Evolutionary conservation across 2,113 vertebrate genomes (phyloP), one percentile per base, ranked within the genome.

Genomic region (Cygnus atratus): DNA sequence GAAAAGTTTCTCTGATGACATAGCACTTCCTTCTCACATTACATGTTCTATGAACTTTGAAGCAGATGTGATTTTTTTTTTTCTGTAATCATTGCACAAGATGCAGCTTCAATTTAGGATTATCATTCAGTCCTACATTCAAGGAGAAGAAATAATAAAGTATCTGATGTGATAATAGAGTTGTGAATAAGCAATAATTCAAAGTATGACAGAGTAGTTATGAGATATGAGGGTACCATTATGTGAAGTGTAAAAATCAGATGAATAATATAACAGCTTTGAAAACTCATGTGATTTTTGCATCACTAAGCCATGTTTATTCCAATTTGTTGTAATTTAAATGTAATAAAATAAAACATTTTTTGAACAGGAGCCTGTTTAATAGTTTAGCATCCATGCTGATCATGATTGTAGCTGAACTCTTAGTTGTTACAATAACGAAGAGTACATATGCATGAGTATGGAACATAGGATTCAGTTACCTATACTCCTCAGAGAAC

Each of bases 111-210:
- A 52, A 55, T 84, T 91, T 78, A 3, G 1, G 28, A 5, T 74
- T 89, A 80, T 88, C 72, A 61, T 75, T 52, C 46, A 20, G 35
- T 50, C 73, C 29, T 81, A 67, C 63, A 88, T 92, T 90, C 68
- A 72, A 87, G 74, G 68, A 81, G 52, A 90, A 75, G 39, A 28
- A 33, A 57, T 59, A 55, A 31, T n/a, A 55, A 63, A 61, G 24
- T 80, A 81, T 84, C 57, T 93, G 71, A 62, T 52, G 25, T 52
- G 25, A 43, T 68, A 37, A 87, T 70, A 70, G 79, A 80, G 29
- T 81, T 54, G 14, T 57, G 58, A 89, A 83, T 43, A 44, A 93
- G n/a, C 22, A 91, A 33, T 90, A 93, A 93, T 68, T 94, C 52
- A 33, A 76, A 88, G 19, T 86, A 65, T 70, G 75, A 93, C 67